These are phyloP conservation scores for Catostomus latipinnis DNA, from an alignment of 2,797 vertebrate genomes.

Conservation along the genomic window DNA sequence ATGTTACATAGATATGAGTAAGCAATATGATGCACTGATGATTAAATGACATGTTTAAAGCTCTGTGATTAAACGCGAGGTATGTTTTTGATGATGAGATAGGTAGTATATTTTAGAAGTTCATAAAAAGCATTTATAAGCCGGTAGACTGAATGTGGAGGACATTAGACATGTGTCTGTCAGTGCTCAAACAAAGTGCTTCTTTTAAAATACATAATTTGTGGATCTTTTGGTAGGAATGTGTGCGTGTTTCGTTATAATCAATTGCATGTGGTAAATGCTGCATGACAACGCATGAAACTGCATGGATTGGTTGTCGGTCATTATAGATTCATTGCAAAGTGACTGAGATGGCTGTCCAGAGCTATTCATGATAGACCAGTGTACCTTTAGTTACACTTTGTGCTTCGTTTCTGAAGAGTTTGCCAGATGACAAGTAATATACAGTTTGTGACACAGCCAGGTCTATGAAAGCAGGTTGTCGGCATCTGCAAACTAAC, in stretches of 20 bases:
- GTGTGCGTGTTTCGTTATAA: not conserved
- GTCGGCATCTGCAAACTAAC: not conserved
- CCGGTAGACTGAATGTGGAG: no score
- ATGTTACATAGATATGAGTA: slow-evolving; percentile 48
- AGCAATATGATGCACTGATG: slow-evolving; percentile 23
- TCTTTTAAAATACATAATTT: not conserved
- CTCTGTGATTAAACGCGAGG: not conserved
- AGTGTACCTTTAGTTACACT: not conserved
- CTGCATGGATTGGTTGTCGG: not conserved
- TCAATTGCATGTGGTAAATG: not conserved
- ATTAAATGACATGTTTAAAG: not conserved
- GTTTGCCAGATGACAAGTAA: not conserved
- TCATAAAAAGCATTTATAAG: not conserved
- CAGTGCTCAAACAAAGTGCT: not conserved
- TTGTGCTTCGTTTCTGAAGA: not conserved
- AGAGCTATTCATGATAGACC: not conserved
- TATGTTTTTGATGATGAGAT: not conserved
- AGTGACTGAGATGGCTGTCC: not conserved
- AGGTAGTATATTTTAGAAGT: not conserved
- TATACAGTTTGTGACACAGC: not conserved
- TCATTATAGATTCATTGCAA: not conserved
- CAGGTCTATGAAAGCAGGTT: not conserved
- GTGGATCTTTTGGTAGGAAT: not conserved
- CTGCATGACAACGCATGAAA: not conserved
- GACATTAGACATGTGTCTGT: not conserved